Evolutionary conservation across 2,888 invertebrate genomes (phyloP).

Genomic region (Cacoxenus indagator): DNA sequence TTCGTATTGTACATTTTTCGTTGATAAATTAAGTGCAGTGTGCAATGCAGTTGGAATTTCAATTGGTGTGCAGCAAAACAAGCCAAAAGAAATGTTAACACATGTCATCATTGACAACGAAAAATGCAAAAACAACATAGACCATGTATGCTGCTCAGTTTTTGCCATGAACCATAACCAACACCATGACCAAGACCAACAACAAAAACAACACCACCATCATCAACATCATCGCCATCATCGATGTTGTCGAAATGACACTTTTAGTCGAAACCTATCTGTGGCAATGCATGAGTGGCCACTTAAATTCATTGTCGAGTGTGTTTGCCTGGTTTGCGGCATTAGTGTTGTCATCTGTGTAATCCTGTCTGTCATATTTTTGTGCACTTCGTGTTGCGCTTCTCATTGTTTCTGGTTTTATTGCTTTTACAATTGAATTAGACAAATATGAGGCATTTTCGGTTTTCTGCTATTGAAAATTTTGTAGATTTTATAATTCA

Average conservation of each 20-base stretch:
- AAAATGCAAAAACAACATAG: not conserved
- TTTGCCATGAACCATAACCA: no score
- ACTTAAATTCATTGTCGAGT: not conserved
- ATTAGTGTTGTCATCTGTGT: not conserved
- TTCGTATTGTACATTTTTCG: constrained; percentile 3
- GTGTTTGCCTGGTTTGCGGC: not conserved
- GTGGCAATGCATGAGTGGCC: not conserved
- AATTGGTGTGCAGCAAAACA: constrained; percentile 7
- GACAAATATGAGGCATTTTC: not conserved
- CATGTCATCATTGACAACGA: not conserved
- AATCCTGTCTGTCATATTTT: not conserved
- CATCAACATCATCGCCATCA: not conserved
- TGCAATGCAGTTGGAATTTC: not conserved
- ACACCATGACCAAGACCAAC: no score
- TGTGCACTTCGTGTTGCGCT: not conserved
- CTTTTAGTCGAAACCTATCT: constrained; percentile 5
- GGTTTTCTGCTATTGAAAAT: not conserved
- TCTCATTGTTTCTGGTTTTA: not conserved
- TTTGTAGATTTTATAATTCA: no score
- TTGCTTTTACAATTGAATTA: not conserved
- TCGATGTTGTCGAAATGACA: not conserved
- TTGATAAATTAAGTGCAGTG: constrained; percentile 3
- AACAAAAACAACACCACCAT: not conserved
- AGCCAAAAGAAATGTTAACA: not conserved
- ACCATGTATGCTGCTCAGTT: not conserved